Evolutionary conservation across 2,113 vertebrate genomes (phyloP).

Genomic region (Pontoporia blainvillei): DNA sequence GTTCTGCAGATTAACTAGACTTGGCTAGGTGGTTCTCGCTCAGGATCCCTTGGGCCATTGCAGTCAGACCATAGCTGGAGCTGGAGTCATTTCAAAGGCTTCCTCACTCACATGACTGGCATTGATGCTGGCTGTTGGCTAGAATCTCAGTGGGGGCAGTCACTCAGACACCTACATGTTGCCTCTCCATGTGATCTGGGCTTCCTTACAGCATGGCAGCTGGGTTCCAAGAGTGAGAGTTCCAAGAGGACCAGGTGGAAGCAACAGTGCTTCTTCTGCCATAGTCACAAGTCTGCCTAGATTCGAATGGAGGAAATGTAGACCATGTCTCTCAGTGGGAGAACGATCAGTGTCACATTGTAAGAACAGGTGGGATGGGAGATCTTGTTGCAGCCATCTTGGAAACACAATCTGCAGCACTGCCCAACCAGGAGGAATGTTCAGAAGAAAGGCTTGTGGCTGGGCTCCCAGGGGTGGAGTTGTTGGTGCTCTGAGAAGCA

Average conservation of each 20-base stretch:
- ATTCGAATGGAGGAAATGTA: neutral
- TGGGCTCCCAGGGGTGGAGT: neutral
- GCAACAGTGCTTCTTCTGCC: neutral
- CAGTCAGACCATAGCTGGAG: neutral
- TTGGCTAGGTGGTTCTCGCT: neutral
- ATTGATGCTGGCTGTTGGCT: neutral
- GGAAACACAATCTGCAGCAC: neutral
- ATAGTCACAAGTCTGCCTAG: neutral
- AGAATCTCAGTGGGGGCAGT: neutral
- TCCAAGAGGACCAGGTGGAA: neutral
- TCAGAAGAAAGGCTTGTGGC: neutral
- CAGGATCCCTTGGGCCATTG: neutral
- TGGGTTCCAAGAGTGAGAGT: neutral
- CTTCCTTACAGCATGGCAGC: neutral
- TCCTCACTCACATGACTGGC: neutral
- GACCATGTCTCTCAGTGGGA: neutral
- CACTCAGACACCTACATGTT: neutral
- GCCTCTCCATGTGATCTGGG: neutral
- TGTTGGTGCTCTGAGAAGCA: neutral
- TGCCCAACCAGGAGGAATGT: neutral
- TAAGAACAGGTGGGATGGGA: neutral
- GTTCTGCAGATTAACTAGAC: neutral
- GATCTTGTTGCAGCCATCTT: neutral
- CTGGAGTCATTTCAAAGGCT: neutral
- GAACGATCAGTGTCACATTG: neutral